phyloP scores from a whole-genome alignment of 2,888 invertebrate species.

The Hemicrepidius hirtus region DNA sequence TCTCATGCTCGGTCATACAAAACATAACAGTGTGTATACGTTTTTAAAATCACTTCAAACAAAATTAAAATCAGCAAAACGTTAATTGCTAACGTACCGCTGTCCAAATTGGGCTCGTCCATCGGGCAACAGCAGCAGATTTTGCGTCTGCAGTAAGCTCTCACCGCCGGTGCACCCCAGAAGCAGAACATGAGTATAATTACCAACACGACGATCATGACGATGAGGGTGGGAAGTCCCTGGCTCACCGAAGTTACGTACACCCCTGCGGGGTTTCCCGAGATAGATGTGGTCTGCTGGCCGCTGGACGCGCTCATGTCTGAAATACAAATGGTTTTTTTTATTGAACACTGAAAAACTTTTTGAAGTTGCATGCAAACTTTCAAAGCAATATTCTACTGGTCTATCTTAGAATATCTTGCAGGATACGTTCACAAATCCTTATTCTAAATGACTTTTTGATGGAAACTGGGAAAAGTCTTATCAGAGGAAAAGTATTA shows the following conservation, averaged over 20 bases:
- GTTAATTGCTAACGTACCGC: conserved; percentile 59
- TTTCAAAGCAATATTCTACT: background rate
- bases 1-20: conserved; percentile 9
- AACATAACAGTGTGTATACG: conserved; percentile 1
- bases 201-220: conserved; percentile 75
- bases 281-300: conserved; percentile 15
- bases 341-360: conserved; percentile 1
- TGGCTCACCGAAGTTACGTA: conserved; percentile 63
- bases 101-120: conserved; percentile 70
- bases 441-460: no score
- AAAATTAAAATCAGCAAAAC: conserved; percentile 11
- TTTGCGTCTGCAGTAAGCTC: conserved; percentile 71
- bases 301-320: conserved; percentile 34
- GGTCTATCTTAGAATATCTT: background rate
- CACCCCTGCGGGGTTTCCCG: conserved; percentile 64
- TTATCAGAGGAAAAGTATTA: no score
- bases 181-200: conserved; percentile 77
- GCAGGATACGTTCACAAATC: no score
- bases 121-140: conserved; percentile 72
- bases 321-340: conserved; percentile 28
- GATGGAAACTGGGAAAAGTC: no score
- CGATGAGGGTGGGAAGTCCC: conserved; percentile 73
- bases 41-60: conserved; percentile 2
- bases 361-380: conserved; percentile 1
- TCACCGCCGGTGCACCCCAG: conserved; percentile 76